Evolutionary conservation across 2,797 vertebrate genomes (phyloP), one percentile per base, ranked within the genome.

Genomic region (Enteromius paludinosus): DNA sequence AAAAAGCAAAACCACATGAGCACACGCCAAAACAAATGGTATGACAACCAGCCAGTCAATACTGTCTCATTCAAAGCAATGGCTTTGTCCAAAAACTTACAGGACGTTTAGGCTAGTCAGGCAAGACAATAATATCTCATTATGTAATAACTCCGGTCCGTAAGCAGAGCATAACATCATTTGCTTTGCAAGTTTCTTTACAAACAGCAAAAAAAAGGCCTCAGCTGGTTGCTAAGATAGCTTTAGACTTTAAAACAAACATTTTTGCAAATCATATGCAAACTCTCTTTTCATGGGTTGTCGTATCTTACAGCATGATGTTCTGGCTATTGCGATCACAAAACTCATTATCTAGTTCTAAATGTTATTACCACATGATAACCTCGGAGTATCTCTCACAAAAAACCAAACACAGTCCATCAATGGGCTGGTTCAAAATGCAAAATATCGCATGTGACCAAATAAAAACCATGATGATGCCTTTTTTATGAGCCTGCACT

Each of bases 341-440:
- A 77, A 77, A 83, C n/a, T 3, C 25, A 54, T 47, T 38, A 73
- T 47, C 54, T 61, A 5, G 6, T n/a, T 33, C 11, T 72, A 47
- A 47, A 35, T 69, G 71, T 82, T 83, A 77, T 59, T 47, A 49
- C 20, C 14, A 54, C 23, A 66, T n/a, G 62, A 75, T 68, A 54
- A 59, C 49, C 72, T 75, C 4, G 0, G 18, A 28, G 45, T 18
- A 75, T 43, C 61, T 30, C 15, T 83, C 41, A 77, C 12, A 0
- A 77, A 82, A 69, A 75, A 49, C 49, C 73, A 83, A 61, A 76
- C 49, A 79, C 72, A 69, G 81, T 35, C 35, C 62, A 61, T 77
- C 64, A 76, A 43, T 11, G 47, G 80, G 23, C 33, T 52, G 43
- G 45, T 54, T 75, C 70, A 65, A 74, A 75, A 54, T 1, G 12